These are phyloP conservation scores for Metacarcinus magister DNA, from an alignment of 2,888 invertebrate species.

Conservation along the genomic window DNA sequence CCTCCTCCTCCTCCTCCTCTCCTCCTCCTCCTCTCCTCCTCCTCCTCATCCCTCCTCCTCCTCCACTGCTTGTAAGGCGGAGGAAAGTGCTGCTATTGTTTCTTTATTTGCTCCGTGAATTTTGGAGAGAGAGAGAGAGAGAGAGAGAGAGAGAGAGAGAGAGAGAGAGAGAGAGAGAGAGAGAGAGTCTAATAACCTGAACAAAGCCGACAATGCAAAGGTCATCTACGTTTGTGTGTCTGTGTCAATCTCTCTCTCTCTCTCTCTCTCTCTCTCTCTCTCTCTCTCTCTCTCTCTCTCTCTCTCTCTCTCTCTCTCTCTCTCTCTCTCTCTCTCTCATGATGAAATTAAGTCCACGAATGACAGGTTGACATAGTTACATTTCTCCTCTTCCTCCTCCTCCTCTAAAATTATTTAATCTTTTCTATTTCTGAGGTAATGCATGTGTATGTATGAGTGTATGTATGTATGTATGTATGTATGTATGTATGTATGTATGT, in stretches of 20 bases:
- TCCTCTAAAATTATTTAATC: background rate
- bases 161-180: slow-evolving; percentile 48
- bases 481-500: no score
- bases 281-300: background rate
- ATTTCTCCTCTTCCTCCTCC: background rate
- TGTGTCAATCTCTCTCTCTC: slow-evolving; percentile 9
- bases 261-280: slow-evolving; percentile 48
- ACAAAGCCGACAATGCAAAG: slow-evolving; percentile 8
- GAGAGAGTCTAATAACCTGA: slow-evolving; percentile 20
- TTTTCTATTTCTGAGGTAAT: background rate
- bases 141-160: slow-evolving; percentile 48
- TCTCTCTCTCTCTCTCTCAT: background rate
- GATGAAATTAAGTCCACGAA: background rate
- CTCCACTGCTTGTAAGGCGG: background rate
- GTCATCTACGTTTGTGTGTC: slow-evolving; percentile 16
- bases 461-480: no score
- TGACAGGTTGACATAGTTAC: background rate
- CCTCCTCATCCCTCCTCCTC: no score
- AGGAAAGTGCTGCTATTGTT: background rate
- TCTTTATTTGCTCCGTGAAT: background rate
- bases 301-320: background rate
- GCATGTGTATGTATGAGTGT: no score
- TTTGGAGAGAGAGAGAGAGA: background rate
- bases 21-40: background rate
- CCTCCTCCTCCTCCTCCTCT: background rate